Conservation (phyloP, 2,888 invertebrate genomes). For the Pelosia muscerda region DNA sequence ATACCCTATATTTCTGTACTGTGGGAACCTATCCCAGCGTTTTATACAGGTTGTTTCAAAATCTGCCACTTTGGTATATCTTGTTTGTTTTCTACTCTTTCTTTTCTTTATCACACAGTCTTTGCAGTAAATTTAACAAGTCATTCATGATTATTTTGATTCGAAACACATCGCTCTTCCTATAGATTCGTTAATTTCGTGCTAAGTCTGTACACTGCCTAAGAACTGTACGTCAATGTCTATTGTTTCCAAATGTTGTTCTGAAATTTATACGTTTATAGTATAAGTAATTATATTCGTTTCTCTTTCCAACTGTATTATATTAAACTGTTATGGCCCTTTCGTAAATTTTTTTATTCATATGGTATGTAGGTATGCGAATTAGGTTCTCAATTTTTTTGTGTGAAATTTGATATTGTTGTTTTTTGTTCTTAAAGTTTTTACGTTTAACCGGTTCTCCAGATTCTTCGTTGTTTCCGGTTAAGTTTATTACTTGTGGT, state of each 20-base stretch:
- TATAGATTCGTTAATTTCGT: background rate
- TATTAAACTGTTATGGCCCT: constrained; percentile 10
- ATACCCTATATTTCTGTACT: no score
- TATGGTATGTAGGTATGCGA: constrained; percentile 7
- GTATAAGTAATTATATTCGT: constrained; percentile 4
- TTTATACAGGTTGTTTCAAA: background rate
- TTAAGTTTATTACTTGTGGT: background rate
- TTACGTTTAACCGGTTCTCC: background rate
- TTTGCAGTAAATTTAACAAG: background rate
- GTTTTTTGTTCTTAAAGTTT: background rate
- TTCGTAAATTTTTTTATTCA: background rate
- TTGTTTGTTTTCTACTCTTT: background rate
- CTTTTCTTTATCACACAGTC: no score
- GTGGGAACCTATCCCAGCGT: no score
- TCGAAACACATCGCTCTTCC: background rate
- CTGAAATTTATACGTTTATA: constrained; percentile 16
- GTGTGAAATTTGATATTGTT: constrained; percentile 14
- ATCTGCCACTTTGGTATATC: no score
- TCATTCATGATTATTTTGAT: constrained; percentile 4
- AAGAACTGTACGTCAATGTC: constrained; percentile 8
- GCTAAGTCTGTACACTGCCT: constrained; percentile 13
- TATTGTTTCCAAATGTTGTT: constrained; percentile 21
- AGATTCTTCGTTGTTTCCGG: background rate
- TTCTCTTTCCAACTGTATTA: constrained; percentile 14
- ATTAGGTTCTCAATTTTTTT: constrained; percentile 7